Conservation (phyloP, 2,888 invertebrate species). For the Fragum whitleyi region DNA sequence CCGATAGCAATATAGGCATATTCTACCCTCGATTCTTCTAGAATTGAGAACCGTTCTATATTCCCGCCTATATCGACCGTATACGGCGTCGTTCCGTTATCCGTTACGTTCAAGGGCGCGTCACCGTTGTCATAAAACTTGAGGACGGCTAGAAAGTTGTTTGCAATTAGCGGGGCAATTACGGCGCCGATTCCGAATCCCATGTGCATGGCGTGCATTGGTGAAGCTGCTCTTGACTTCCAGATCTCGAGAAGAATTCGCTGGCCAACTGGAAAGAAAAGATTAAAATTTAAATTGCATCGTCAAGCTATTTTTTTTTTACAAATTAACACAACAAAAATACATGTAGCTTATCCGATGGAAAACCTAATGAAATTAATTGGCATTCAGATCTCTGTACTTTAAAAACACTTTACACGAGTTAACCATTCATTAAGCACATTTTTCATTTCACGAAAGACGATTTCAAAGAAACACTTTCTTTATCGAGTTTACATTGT, state of each 20-base stretch:
- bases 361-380: too few species aligned
- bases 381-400: too few species aligned
- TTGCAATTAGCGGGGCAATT: slow-evolving; percentile 65
- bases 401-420: too few species aligned
- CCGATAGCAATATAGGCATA: slow-evolving; percentile 60
- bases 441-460: too few species aligned
- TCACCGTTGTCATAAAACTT: slow-evolving; percentile 24
- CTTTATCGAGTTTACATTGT: too few species aligned
- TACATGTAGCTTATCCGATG: too few species aligned
- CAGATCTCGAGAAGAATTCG: slow-evolving; percentile 69
- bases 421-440: too few species aligned
- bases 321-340: too few species aligned
- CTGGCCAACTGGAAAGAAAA: slow-evolving; percentile 68
- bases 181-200: slow-evolving; percentile 76
- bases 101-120: background rate
- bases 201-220: slow-evolving; percentile 73
- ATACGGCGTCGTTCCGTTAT: background rate
- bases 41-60: slow-evolving; percentile 31
- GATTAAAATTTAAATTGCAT: background rate
- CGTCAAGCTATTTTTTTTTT: too few species aligned
- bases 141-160: slow-evolving; percentile 66
- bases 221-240: slow-evolving; percentile 67
- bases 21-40: slow-evolving; percentile 56
- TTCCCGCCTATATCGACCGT: slow-evolving; percentile 21
- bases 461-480: too few species aligned